Evolutionary conservation across 1,140 invertebrate species (phyloP).

Genomic region (Coenobita brevimanus): DNA sequence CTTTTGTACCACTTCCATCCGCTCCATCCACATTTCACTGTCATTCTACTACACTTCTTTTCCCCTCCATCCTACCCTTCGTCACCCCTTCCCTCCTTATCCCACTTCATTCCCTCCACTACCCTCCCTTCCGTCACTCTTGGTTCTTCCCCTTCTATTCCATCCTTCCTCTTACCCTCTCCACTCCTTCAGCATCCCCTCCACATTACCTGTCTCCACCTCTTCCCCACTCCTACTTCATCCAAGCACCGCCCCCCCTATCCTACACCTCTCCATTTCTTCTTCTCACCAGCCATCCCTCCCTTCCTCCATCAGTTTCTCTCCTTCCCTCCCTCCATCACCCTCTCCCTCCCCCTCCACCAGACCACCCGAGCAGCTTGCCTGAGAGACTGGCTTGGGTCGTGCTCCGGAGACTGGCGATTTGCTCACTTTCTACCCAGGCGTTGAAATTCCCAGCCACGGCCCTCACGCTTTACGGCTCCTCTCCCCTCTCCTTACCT

Average conservation of each 20-base stretch:
- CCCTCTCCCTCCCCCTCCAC: background rate
- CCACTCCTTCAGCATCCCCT: too few relatives aligned
- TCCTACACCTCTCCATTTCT: too few relatives aligned
- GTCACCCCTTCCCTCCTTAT: background rate
- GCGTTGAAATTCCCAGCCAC: conserved; percentile 42
- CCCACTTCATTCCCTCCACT: too few relatives aligned
- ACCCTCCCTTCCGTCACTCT: too few relatives aligned
- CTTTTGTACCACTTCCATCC: background rate
- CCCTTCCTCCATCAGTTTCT: too few relatives aligned
- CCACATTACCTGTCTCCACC: too few relatives aligned
- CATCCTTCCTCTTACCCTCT: too few relatives aligned
- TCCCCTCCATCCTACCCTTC: background rate
- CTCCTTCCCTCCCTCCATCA: background rate
- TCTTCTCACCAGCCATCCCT: too few relatives aligned
- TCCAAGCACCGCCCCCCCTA: background rate
- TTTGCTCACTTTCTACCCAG: conserved; percentile 45
- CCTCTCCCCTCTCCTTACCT: background rate
- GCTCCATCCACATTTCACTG: background rate
- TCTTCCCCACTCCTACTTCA: background rate
- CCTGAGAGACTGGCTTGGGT: background rate
- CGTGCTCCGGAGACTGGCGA: background rate
- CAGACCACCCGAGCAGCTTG: conserved; percentile 6
- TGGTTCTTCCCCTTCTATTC: too few relatives aligned
- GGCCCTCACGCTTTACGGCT: background rate
- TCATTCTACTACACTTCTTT: too few relatives aligned